phyloP scores from a whole-genome alignment of 1,140 invertebrate species.

The Panagrolaimus sp. region DNA sequence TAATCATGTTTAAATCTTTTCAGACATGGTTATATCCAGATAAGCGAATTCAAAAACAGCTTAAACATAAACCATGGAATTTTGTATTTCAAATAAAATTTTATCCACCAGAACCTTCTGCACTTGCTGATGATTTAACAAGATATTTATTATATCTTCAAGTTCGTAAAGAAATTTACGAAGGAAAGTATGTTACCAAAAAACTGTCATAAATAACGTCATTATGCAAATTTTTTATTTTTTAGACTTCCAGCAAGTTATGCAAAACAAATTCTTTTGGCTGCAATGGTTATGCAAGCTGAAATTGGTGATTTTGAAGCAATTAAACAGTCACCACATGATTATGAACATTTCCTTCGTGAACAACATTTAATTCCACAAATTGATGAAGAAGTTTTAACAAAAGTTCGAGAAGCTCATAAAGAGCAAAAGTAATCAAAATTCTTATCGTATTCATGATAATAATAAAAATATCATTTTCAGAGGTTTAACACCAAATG shows the following conservation, averaged over 20 bases:
- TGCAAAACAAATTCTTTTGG: conserved; percentile 88
- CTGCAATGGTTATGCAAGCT: conserved; percentile 92
- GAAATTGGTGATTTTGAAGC: conserved; percentile 96
- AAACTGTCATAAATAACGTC: background rate
- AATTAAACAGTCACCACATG: conserved; percentile 75
- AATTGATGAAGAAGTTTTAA: conserved; percentile 7
- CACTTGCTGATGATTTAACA: conserved; percentile 91
- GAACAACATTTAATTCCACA: background rate
- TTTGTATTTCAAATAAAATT: conserved; percentile 96
- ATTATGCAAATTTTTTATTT: conserved; percentile 21
- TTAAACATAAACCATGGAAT: conserved; percentile 75
- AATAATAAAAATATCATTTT: conserved; percentile 24
- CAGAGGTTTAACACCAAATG: conserved; percentile 32
- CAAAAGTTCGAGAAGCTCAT: conserved; percentile 18
- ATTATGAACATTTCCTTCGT: conserved; percentile 6
- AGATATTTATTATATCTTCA: conserved; percentile 90
- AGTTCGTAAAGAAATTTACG: conserved; percentile 84
- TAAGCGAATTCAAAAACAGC: conserved; percentile 52
- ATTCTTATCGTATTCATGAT: too few species aligned
- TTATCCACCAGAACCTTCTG: conserved; percentile 94
- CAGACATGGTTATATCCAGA: conserved; percentile 58
- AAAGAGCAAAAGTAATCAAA: conserved; percentile 21
- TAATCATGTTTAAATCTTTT: conserved; percentile 25
- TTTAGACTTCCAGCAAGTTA: conserved; percentile 84
- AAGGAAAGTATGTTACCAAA: conserved; percentile 72